Conservation (phyloP, 2,797 vertebrate genomes). For the Tangara arthus region DNA sequence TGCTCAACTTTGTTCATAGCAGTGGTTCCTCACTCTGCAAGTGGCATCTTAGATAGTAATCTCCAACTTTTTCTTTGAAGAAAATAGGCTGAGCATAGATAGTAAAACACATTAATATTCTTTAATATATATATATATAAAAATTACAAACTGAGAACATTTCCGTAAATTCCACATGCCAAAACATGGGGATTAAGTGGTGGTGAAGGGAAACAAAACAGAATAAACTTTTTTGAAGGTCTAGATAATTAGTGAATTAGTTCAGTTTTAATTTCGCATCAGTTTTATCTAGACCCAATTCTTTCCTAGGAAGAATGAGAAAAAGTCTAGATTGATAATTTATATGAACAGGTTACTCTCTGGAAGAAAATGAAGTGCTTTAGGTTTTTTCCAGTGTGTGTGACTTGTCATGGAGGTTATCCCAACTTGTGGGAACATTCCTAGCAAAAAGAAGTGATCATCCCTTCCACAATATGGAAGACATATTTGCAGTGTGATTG, state of each 20-base stretch:
- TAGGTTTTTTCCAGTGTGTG: neutral
- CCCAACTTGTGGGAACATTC: neutral
- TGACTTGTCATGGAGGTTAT: neutral
- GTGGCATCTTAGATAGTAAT: neutral
- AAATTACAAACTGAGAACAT: neutral
- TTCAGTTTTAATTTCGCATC: neutral
- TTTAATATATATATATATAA: neutral
- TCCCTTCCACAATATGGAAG: slow-evolving; percentile 1
- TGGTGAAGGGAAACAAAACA: neutral
- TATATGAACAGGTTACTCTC: neutral
- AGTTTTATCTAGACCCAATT: neutral
- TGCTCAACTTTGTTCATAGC: neutral
- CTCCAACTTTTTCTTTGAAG: neutral
- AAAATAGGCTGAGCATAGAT: neutral
- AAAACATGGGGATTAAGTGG: neutral
- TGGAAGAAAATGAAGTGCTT: neutral
- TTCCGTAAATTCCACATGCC: neutral
- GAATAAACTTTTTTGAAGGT: neutral
- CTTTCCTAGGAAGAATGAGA: neutral
- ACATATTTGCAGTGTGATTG: slow-evolving; percentile 41
- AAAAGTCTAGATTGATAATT: neutral
- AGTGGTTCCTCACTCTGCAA: neutral
- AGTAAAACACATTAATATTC: neutral
- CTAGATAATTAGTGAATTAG: neutral
- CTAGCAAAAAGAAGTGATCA: neutral